Base-by-base conservation (phyloP, 2,888 invertebrate genomes). In the Caenorhabditis sinica region DNA sequence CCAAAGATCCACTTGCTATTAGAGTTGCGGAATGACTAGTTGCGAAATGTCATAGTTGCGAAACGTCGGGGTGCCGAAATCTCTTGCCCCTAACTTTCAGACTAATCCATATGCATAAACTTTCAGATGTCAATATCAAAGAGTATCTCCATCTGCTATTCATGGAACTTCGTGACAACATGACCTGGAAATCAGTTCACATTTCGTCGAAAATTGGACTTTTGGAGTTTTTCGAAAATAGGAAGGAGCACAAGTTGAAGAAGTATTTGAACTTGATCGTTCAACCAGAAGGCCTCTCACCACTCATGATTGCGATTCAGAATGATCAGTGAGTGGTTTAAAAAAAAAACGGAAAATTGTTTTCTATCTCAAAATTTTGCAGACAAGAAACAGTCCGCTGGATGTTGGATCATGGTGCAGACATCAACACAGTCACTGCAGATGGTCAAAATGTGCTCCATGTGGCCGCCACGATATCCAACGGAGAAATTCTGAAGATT, bases 371-470 rank as follows among this genome's bases (percentile, higher is more conserved):
- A 6, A 33, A 8, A 33, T 20, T 25, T 82, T 87, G 23, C 74
- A 88, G 88, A 58, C 53, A 77, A 17, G 87, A 87, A n/a, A 86
- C 90, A 51, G 91, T 90, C 1, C 72, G 82, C 8, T 87, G 86
- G 73, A 82, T 92, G 61, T 51, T 92, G 13, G 80, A 89, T 13
- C 74, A 86, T 9, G 97, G 97, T 5, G 97, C 97, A 0, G 95
- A 96, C 90, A 96, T 17, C 96, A 97, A 96, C 91, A 97, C 98
- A 0, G 94, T 98, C 75, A 98, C 98, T 93, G 98, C 98, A 93
- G 97, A 98, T 0, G 97, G 98, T 17, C 97, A 98, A 94, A 85
- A 82, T 60, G 75, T 86, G 45, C 79, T 88, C 13, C 88, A 88
- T 58, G 68, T 87, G 60, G 88, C 88, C 5, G 87, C 88, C n/a